phyloP scores from a whole-genome alignment of 2,888 invertebrate genomes.

The Drosophila kokeensis region DNA sequence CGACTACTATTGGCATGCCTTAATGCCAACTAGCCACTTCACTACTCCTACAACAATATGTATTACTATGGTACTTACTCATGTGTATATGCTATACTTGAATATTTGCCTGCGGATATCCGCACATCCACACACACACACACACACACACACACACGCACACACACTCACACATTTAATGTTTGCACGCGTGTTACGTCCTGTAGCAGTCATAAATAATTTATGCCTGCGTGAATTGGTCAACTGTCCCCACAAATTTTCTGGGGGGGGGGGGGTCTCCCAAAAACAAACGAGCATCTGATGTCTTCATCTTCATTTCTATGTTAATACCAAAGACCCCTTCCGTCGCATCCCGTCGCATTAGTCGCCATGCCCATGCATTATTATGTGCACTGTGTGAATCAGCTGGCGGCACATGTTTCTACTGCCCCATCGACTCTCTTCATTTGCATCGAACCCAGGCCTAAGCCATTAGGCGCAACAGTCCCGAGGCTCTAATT shows the following conservation, averaged over 20 bases:
- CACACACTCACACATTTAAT: conserved; percentile 18
- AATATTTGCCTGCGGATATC: conserved; percentile 54
- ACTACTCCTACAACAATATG: conserved; percentile 21
- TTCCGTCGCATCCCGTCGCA: background rate
- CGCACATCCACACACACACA: conserved; percentile 21
- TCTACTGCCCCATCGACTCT: conserved; percentile 10
- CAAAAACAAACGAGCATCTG: conserved; percentile 36
- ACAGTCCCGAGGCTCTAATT: conserved; percentile 55
- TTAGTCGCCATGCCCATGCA: conserved; percentile 3
- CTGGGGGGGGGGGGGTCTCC: conserved; percentile 1
- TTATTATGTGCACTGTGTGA: conserved; percentile 46
- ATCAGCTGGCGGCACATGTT: conserved; percentile 67
- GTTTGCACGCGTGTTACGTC: conserved; percentile 63
- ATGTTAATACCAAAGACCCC: conserved; percentile 42
- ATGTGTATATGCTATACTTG: conserved; percentile 36
- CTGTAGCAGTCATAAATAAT: conserved; percentile 76
- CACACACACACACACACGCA: conserved; percentile 7
- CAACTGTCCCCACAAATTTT: conserved; percentile 48
- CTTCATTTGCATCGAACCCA: conserved; percentile 45
- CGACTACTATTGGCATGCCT: conserved; percentile 39
- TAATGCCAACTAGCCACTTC: conserved; percentile 48
- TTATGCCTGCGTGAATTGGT: conserved; percentile 77
- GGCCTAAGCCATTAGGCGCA: conserved; percentile 42
- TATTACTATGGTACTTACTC: conserved; percentile 36
- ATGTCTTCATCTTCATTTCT: conserved; percentile 62